Base-by-base conservation (phyloP, 2,888 invertebrate genomes). In the Lasioglossum malachurum region DNA sequence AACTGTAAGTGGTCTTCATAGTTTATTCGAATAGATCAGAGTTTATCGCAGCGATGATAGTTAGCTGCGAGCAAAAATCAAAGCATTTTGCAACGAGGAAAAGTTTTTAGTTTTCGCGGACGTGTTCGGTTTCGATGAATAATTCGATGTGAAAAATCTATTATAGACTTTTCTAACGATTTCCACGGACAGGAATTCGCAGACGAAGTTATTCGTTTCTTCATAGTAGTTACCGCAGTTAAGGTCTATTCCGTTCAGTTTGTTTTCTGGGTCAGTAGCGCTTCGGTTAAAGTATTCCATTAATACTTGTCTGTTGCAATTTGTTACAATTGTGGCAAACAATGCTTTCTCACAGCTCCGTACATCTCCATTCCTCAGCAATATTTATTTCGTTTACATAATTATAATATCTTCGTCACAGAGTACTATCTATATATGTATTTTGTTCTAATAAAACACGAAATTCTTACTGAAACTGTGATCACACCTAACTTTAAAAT, bases 241-340 rank as follows among this genome's bases (percentile, higher is more conserved):
- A 44, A 53, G 79, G 71, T 79, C 79, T 83, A 79, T 84, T 75
- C 64, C 64, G 80, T 71, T 84, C 80, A 83, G 75, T 64, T 80
- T 80, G 75, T 31, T 85, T 80, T 85, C 85, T 85, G 67, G 85
- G 85, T 80, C 85, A 85, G 85, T 84, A 76, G 79, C 49, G 60
- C 60, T 67, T 79, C 71, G n/a, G 75, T 83, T 80, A 53, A 75
- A 60, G 41, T 57, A 74, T 60, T 67, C 12, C 41, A 57, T 69
- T 83, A 75, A 79, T 79, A 60, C 60, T 84, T 72, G 75, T 83
- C 75, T 31, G 35, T 35, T 69, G 38, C 60, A 7, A 14, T 67
- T 31, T 67, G 60, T 60, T 27, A 16, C 16, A 60, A 60, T 27
- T 4, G 12, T 27, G 14, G 27, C 27, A 16, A 27, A 27, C 60